Evolutionary conservation across 2,888 invertebrate species (phyloP).

Genomic region (Oasisia sp.): DNA sequence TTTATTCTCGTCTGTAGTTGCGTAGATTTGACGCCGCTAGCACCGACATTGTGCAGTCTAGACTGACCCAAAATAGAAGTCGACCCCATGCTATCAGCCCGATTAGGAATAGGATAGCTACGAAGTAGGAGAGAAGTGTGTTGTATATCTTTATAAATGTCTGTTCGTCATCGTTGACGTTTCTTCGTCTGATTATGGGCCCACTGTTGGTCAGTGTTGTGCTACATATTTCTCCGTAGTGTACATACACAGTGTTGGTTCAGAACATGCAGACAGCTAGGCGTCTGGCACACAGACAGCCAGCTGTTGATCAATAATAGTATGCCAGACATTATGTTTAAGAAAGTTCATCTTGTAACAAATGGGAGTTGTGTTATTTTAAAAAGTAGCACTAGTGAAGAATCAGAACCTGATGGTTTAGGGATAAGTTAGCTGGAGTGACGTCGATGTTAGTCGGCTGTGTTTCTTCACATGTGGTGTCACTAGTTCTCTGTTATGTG

Average conservation of each 20-base stretch:
- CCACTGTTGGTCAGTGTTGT: not conserved
- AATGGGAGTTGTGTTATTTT: not conserved
- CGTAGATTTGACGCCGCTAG: not conserved
- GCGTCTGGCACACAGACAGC: not conserved
- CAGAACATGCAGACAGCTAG: not conserved
- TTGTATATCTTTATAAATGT: not conserved
- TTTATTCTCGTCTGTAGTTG: not conserved
- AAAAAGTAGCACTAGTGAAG: not conserved
- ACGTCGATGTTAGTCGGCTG: not conserved
- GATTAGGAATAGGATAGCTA: slow-evolving; percentile 13
- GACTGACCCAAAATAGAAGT: slow-evolving; percentile 6
- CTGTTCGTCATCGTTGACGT: not conserved
- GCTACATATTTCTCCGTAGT: not conserved
- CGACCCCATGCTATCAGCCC: not conserved
- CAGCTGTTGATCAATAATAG: not conserved
- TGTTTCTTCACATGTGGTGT: not conserved
- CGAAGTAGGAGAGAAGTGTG: not conserved
- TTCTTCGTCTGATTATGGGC: not conserved
- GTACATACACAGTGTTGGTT: not conserved
- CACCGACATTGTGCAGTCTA: slow-evolving; percentile 7
- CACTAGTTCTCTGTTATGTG: not conserved
- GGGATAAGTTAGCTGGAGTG: not conserved
- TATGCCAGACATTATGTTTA: not conserved
- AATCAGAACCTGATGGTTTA: not conserved
- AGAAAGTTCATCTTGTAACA: not conserved